Evolutionary conservation across 2,888 invertebrate genomes (phyloP).

Genomic region (Acanthococcus lagerstroemiae): DNA sequence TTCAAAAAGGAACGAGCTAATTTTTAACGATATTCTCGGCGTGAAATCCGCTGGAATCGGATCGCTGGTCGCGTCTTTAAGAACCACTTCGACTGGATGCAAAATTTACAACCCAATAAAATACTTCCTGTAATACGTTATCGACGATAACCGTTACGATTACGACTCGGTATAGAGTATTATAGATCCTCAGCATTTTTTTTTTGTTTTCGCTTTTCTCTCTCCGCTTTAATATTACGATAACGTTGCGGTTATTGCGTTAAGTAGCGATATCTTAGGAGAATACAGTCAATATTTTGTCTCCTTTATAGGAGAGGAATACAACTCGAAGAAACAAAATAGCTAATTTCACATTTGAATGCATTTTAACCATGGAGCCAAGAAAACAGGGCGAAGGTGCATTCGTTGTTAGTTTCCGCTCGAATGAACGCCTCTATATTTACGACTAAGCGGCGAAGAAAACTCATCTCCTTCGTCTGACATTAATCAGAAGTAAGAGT

Average conservation of each 20-base stretch:
- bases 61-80: not conserved
- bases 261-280: too few relatives aligned
- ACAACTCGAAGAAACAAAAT: conserved; percentile 28
- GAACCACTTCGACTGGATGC: not conserved
- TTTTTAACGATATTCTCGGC: not conserved
- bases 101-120: conserved; percentile 26
- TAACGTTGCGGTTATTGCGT: conserved; percentile 12
- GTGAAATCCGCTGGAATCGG: too few relatives aligned
- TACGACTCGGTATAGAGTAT: too few relatives aligned
- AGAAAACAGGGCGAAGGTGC: conserved; percentile 24
- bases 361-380: conserved; percentile 16
- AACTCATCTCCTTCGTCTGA: conserved; percentile 30
- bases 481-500: conserved; percentile 30
- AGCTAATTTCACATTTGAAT: conserved; percentile 30
- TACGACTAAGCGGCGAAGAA: conserved; percentile 27
- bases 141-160: conserved; percentile 23
- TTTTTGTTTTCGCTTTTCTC: too few relatives aligned
- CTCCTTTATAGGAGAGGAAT: conserved; percentile 6
- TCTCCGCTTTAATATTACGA: too few relatives aligned
- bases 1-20: not conserved
- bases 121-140: conserved; percentile 7
- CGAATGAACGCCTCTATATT: conserved; percentile 27
- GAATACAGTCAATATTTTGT: conserved; percentile 18
- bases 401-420: conserved; percentile 29
- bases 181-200: too few relatives aligned